Base-by-base conservation (phyloP, 2,888 invertebrate genomes). In the Eucera pruinosa region DNA sequence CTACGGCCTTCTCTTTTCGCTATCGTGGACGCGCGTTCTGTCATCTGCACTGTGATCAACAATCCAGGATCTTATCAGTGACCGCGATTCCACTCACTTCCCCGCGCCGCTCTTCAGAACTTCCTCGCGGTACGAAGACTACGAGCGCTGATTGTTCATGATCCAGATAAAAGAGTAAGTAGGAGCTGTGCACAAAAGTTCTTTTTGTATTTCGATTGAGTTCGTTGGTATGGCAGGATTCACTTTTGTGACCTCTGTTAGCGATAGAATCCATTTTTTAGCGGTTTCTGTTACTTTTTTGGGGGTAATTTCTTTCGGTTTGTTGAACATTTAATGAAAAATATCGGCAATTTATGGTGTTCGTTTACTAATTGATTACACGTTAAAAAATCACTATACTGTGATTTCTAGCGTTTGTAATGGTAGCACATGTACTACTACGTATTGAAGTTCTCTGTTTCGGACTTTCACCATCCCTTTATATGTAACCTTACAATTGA, bases 1-100 rank as follows among this genome's bases (percentile, higher is more conserved):
- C 82, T 66, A 68, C 77, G 77, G 69, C 57, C 77, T 43, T 70
- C 76, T 70, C 82, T 84, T 84, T 77, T 61, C 68, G 71, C 70
- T 78, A 84, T 84, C 83, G 82, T 86, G 71, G 41, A 27, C 81
- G 85, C 82, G 82, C 82, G 85, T 85, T 87, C 78, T 66, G 27
- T 75, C 78, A 71, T 61, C 58, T 36, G 48, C 43, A 57, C 30
- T 50, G 62, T 41, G 62, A 55, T 54, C 68, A 27, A 62, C 50
- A 58, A 57, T 52, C 50, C 39, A 41, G 50, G 45, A 55, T 67
- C 60, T 60, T 41, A 54, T 60, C 80, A 67, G 82, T 82, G 82
- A 54, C 62, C 66, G 69, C 70, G 61, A 61, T 61, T 41, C 30
- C 60, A 30, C 23, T 30, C 58, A 55, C 61, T 36, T 11, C 9